These are phyloP conservation scores for Sebastes reedi DNA, from an alignment of 2,797 vertebrate genomes.

Conservation along the genomic window DNA sequence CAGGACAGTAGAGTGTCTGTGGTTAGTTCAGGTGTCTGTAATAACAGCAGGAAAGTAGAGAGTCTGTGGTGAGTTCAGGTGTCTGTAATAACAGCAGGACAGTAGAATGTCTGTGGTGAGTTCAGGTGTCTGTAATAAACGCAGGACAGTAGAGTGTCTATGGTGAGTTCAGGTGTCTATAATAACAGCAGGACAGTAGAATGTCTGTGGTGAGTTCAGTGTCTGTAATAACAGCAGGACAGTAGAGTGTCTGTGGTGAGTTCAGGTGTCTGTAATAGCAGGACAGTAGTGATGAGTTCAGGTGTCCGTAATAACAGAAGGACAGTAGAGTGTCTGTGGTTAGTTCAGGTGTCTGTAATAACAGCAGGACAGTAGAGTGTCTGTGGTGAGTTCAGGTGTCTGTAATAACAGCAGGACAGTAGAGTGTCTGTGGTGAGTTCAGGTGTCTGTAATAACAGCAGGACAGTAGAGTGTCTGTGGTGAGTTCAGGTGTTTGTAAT, in stretches of 20 bases:
- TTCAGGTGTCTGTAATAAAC: not conserved
- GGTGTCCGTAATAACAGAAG: conserved; percentile 15
- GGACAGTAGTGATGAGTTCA: conserved; percentile 58
- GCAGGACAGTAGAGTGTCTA: not conserved
- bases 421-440: conserved; percentile 50
- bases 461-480: not conserved
- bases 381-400: not conserved
- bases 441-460: conserved; percentile 44
- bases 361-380: not conserved
- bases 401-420: no score
- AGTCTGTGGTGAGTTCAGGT: conserved; percentile 67
- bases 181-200: no score
- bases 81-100: not conserved
- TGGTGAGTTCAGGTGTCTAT: no score
- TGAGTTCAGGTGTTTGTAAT: not conserved
- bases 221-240: not conserved
- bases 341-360: not conserved
- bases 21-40: not conserved
- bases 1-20: not conserved
- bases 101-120: not conserved
- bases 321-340: not conserved
- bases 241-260: not conserved
- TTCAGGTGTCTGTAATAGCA: not conserved
- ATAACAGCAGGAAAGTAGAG: no score
- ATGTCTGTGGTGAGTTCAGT: no score